Conservation (phyloP, 2,113 vertebrate species). For the Eupsittula cactorum region DNA sequence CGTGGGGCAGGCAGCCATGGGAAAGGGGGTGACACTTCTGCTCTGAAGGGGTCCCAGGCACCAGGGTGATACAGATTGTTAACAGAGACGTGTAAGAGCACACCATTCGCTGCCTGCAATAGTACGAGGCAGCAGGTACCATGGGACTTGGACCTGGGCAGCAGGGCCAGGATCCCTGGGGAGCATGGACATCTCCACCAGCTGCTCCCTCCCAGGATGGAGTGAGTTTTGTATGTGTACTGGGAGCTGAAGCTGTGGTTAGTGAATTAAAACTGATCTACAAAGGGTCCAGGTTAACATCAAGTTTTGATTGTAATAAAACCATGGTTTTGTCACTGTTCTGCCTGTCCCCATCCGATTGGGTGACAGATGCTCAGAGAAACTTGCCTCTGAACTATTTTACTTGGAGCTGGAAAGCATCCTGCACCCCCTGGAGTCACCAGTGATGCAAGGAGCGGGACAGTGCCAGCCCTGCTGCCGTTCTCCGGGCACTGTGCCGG, state of each 20-base stretch:
- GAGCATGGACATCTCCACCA: accelerated
- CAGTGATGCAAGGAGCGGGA: neutral
- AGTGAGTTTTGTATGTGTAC: neutral
- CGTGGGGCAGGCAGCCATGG: neutral
- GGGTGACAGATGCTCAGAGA: neutral
- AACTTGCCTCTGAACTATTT: neutral
- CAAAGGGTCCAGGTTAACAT: neutral
- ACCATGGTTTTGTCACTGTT: accelerated
- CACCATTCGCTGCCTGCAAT: neutral
- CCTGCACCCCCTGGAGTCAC: constrained; percentile 26
- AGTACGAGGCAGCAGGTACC: accelerated
- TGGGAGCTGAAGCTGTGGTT: neutral
- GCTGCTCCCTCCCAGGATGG: neutral
- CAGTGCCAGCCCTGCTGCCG: neutral
- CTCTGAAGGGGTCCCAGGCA: neutral
- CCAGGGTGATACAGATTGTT: accelerated
- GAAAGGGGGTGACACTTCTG: neutral
- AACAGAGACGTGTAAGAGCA: neutral
- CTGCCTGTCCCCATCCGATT: neutral
- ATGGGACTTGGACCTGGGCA: neutral
- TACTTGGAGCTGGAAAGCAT: neutral
- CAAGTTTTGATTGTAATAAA: neutral
- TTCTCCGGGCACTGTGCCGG: neutral
- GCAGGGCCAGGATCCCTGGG: neutral
- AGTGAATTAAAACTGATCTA: neutral